phyloP scores from a whole-genome alignment of 2,888 invertebrate genomes.

The Synergus gifuensis region DNA sequence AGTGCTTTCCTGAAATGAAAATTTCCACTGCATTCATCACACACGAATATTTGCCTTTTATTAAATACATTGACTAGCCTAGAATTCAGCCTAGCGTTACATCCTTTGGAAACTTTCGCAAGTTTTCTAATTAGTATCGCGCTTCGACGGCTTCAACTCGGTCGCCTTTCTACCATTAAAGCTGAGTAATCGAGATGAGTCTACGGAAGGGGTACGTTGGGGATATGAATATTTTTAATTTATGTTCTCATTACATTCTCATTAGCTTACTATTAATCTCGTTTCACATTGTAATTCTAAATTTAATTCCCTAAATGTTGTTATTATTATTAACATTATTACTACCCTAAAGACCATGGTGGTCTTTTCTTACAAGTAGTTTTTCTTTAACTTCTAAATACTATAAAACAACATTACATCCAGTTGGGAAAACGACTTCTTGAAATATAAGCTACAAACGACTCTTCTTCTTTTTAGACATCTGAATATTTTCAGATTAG shows the following conservation, averaged over 20 bases:
- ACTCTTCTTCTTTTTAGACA: background rate
- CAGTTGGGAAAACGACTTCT: background rate
- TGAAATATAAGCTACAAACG: background rate
- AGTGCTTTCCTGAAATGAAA: background rate
- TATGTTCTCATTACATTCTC: conserved; percentile 1
- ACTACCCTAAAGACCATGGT: too few relatives aligned
- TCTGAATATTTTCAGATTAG: background rate
- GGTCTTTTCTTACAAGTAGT: too few relatives aligned
- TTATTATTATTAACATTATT: too few relatives aligned
- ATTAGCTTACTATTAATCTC: background rate
- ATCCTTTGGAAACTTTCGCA: background rate
- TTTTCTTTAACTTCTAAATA: too few relatives aligned
- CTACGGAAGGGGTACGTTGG: background rate
- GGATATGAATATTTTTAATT: background rate
- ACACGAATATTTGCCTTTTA: conserved; percentile 5
- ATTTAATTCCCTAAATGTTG: background rate
- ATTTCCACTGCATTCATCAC: background rate
- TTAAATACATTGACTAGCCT: background rate
- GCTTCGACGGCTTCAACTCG: conserved; percentile 12
- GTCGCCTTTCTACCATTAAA: conserved; percentile 18
- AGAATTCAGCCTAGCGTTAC: background rate
- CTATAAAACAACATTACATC: too few relatives aligned
- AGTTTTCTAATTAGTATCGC: conserved; percentile 30
- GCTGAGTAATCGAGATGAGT: conserved; percentile 2
- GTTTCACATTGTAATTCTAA: background rate